phyloP scores from a whole-genome alignment of 2,113 vertebrate genomes.

The Macheiramphus alcinus region DNA sequence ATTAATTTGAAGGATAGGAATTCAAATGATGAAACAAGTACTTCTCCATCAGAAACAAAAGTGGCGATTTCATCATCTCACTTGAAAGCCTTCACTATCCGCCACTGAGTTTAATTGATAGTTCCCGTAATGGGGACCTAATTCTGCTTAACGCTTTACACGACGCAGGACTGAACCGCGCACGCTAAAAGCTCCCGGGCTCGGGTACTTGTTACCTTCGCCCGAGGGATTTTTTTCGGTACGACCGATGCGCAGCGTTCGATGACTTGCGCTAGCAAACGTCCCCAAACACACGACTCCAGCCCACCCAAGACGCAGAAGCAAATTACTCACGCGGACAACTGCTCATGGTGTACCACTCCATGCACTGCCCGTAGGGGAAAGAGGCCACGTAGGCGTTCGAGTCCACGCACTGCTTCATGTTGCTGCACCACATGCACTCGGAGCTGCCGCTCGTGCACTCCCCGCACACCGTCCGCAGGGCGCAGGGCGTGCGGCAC shows the following conservation, averaged over 20 bases:
- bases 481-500: slow-evolving; percentile 90
- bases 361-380: slow-evolving; percentile 97
- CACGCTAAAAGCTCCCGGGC: background rate
- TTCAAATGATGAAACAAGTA: background rate
- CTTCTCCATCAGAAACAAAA: background rate
- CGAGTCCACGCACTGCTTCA: slow-evolving; percentile 97
- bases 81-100: background rate
- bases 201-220: too few species aligned
- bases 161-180: rapidly evolving
- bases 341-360: slow-evolving; percentile 96
- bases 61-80: background rate
- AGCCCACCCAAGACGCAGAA: rapidly evolving
- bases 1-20: background rate
- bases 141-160: background rate
- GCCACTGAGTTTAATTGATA: background rate
- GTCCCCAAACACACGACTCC: rapidly evolving
- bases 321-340: slow-evolving; percentile 85
- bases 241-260: rapidly evolving
- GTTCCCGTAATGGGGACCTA: background rate
- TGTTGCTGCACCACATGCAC: slow-evolving; percentile 99
- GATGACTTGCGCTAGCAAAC: too few species aligned
- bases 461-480: slow-evolving; percentile 83
- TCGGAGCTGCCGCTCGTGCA: slow-evolving; percentile 95
- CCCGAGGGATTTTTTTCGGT: rapidly evolving
- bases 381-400: slow-evolving; percentile 99